A percentile compares a stretch with the other conserved stretches of the same genome.
phyloP scores from a whole-genome alignment of 2,888 invertebrate genomes.

The Chymomyza caudatula region DNA sequence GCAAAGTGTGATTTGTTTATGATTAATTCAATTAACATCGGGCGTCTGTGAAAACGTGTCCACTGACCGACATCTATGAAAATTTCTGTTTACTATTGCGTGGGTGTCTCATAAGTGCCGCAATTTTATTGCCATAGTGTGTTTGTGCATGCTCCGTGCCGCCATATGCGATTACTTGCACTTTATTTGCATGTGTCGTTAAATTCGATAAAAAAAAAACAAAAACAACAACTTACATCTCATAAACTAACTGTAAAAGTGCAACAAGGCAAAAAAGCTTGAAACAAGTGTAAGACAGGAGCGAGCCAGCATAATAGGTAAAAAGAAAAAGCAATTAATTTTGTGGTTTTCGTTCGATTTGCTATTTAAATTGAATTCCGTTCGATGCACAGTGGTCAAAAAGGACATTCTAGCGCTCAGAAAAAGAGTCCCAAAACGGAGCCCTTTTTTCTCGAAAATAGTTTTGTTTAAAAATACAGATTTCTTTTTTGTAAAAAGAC shows the following conservation, averaged over 20 bases:
- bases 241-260: conserved; percentile 44
- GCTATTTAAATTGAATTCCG: neutral
- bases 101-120: conserved; percentile 25
- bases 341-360: neutral
- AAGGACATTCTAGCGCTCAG: no score
- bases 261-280: conserved; percentile 5
- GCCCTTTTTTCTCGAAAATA: no score
- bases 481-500: no score
- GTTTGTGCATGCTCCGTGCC: conserved; percentile 20
- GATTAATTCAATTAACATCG: conserved; percentile 43
- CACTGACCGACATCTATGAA: conserved; percentile 31
- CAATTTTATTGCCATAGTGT: neutral
- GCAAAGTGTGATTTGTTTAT: conserved; percentile 40
- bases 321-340: neutral
- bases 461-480: no score
- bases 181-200: conserved; percentile 22
- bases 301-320: neutral
- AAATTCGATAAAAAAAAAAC: conserved; percentile 17
- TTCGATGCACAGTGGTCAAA: neutral
- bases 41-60: conserved; percentile 27
- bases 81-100: conserved; percentile 31
- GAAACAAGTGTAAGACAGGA: conserved; percentile 13
- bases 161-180: conserved; percentile 26
- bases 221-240: conserved; percentile 27
- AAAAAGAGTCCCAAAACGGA: no score